Base-by-base conservation (phyloP, 2,888 invertebrate species). In the Nasonia oneida region DNA sequence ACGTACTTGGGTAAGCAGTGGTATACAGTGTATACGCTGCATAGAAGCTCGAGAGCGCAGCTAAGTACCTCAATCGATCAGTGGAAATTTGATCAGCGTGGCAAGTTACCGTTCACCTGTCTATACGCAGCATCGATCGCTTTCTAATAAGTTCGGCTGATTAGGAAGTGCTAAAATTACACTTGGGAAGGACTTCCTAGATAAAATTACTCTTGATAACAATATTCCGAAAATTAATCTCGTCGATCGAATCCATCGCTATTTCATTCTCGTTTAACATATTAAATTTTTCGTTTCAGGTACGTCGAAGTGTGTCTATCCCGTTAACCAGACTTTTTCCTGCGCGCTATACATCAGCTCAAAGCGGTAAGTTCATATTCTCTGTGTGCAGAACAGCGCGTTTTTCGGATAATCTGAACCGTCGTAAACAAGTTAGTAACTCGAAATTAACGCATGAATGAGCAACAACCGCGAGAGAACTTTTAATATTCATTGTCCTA, bases 91-190 rank as follows among this genome's bases (percentile, higher is more conserved):
- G 67, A 67, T 67, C 67, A 67, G 33, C 10, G 33, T 33, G 29
- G 67, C 67, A 67, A 67, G 67, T 67, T 67, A 67, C 67, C 67
- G 67, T 67, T 67, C 67, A 33, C 2, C 67, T 67, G 33, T 67
- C 67, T 67, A 29, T 29, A 67, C 29, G 14, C 10, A 42, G 33
- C 67, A 67, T 29, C 12, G 29, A 67, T 29, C 33, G 67, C 2
- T 67, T 67, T 67, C 67, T 67, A 67, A 67, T 67, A 67, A 67
- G 67, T 67, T 67, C 33, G 3, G 67, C 67, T 67, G 67, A 67
- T 67, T 67, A 67, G 67, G 67, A 67, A 67, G 67, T n/a, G 67
- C 67, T 67, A 67, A 67, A 67, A 67, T 67, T 67, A 67, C 67
- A 33, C 67, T 67, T 67, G 29, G 29, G 67, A 67, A 33, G 33